A percentile compares a stretch with the other conserved stretches of the same genome.
These are phyloP conservation scores for Sebastes matsubarae DNA, from an alignment of 2,797 vertebrate genomes.

Conservation along the genomic window DNA sequence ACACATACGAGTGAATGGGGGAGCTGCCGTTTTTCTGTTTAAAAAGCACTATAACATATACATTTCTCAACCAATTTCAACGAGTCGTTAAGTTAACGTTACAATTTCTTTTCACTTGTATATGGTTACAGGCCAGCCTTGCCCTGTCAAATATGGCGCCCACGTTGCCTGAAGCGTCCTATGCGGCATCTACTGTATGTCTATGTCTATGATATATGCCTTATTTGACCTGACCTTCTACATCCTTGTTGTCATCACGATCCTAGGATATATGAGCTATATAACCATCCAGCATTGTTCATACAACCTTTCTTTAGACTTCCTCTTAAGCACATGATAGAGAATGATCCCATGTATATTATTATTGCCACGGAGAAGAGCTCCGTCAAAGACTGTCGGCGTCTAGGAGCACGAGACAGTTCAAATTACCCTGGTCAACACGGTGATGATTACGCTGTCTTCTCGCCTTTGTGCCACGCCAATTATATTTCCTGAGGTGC, in stretches of 20 bases:
- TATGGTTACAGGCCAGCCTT: too few species aligned
- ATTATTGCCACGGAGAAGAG: conserved; percentile 66
- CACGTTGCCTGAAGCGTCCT: too few species aligned
- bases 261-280: conserved; percentile 8
- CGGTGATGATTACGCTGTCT: conserved; percentile 61
- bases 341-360: conserved; percentile 51
- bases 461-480: conserved; percentile 39
- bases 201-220: too few species aligned
- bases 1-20: too few species aligned
- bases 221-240: not conserved
- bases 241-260: not conserved
- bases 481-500: conserved; percentile 39
- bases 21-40: too few species aligned
- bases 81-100: too few species aligned
- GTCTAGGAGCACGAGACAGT: conserved; percentile 44
- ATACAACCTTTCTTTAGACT: conserved; percentile 52
- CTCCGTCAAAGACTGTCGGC: conserved; percentile 53
- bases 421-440: conserved; percentile 67
- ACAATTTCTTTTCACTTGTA: too few species aligned
- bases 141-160: too few species aligned
- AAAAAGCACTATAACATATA: too few species aligned
- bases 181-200: too few species aligned
- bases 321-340: conserved; percentile 52
- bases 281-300: conserved; percentile 49
- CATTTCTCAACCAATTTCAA: too few species aligned